Base-by-base conservation (phyloP, 2,888 invertebrate species). In the Cacoxenus indagator region DNA sequence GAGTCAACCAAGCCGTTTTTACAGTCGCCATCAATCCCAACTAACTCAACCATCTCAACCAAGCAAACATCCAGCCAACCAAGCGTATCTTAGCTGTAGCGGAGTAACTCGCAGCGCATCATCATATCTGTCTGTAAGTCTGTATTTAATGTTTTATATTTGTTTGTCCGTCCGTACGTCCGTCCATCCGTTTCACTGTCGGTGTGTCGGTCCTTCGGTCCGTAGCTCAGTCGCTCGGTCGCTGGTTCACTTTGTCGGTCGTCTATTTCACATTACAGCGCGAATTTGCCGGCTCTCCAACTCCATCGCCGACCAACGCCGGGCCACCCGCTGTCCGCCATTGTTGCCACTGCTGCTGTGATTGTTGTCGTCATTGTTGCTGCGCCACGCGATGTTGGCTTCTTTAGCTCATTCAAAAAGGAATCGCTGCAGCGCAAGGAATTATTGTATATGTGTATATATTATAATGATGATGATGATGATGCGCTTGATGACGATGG, bases 1-100 rank as follows among this genome's bases (percentile, higher is more conserved):
- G 83, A 78, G 81, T 82, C 81, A 82, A 78, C 74, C 81, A 71
- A 80, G 76, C 57, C 55, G 55, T 17, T 19, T 73, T 14, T 24
- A 64, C 73, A 73, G 81, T 78, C 43, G 61, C 61, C 80, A 80
- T 80, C 80, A 80, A 80, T 80, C 80, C 83, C 67, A 75, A 72
- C n/a, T n/a, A n/a, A n/a, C n/a, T n/a, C n/a, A n/a, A n/a, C n/a
- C n/a, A n/a, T n/a, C n/a, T n/a, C n/a, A n/a, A n/a, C n/a, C n/a
- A n/a, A n/a, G n/a, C n/a, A n/a, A n/a, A n/a, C n/a, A n/a, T n/a
- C n/a, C n/a, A n/a, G n/a, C 75, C 83, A 80, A 72, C 83, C 76
- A 85, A 82, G 82, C 84, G 84, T 83, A 78, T 77, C 83, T 78
- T 81, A 75, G 84, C 81, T 83, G 84, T 85, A 77, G 76, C 82